Evolutionary conservation across 2,113 vertebrate species (phyloP).

Genomic region (Natator depressus): DNA sequence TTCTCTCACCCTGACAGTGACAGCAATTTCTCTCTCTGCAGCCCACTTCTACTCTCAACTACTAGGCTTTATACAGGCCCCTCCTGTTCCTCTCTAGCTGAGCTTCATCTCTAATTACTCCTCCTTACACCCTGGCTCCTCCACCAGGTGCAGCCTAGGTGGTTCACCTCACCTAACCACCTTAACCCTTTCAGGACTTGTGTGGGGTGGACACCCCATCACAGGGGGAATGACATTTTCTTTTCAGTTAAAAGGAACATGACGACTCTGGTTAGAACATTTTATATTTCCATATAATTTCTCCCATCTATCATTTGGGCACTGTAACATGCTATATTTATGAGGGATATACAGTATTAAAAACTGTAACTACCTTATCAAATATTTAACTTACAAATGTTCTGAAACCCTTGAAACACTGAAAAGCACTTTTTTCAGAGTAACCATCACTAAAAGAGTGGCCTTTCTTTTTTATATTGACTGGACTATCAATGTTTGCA

Average conservation of each 20-base stretch:
- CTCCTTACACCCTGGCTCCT: neutral
- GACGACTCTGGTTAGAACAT: neutral
- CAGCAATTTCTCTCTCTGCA: neutral
- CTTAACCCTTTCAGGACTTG: neutral
- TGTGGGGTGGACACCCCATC: neutral
- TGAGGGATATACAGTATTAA: conserved; percentile 43
- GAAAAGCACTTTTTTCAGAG: neutral
- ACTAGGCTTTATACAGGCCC: neutral
- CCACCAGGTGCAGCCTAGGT: neutral
- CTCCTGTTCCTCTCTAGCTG: neutral
- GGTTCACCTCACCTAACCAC: neutral
- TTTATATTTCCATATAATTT: conserved; percentile 15
- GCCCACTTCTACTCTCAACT: neutral
- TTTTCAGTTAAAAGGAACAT: neutral
- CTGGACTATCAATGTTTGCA: conserved; percentile 39
- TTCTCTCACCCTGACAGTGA: neutral
- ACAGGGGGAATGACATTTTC: neutral
- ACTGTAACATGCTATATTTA: neutral
- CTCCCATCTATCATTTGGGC: conserved; percentile 25
- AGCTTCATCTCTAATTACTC: neutral
- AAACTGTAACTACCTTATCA: neutral
- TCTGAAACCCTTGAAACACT: neutral
- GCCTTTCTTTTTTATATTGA: neutral
- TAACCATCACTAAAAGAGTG: neutral
- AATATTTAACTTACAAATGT: neutral